phyloP scores from a whole-genome alignment of 2,888 invertebrate species.

The Erannis defoliaria region DNA sequence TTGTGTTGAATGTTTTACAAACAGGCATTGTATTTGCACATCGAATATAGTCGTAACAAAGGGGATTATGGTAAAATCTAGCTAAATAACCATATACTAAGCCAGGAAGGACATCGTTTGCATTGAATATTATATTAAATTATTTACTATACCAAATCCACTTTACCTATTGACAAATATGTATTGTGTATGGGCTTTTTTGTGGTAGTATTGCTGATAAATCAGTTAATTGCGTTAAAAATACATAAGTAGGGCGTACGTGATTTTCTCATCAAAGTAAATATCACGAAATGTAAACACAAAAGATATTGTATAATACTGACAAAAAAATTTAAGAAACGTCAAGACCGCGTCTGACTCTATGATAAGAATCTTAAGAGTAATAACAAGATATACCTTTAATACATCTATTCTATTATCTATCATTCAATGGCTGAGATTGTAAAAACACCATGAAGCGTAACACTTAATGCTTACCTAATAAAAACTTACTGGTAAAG shows the following conservation, averaged over 20 bases:
- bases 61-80: conserved; percentile 29
- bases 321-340: too few relatives aligned
- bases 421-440: too few relatives aligned
- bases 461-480: conserved; percentile 48
- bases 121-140: conserved; percentile 7
- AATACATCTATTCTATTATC: conserved; percentile 1
- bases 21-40: conserved; percentile 45
- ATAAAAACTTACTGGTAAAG: conserved; percentile 48
- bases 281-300: background rate
- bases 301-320: conserved; percentile 3
- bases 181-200: background rate
- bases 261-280: conserved; percentile 1
- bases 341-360: conserved; percentile 35
- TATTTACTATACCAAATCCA: background rate
- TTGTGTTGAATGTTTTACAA: conserved; percentile 41
- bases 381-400: conserved; percentile 43
- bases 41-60: conserved; percentile 34
- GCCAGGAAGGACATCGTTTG: conserved; percentile 16
- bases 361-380: conserved; percentile 44
- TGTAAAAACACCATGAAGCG: conserved; percentile 46
- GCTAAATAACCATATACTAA: conserved; percentile 32
- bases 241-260: background rate
- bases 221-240: too few relatives aligned
- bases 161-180: background rate
- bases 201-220: background rate